Evolutionary conservation across 2,797 vertebrate species (phyloP).

Genomic region (Macropus fuliginosus): DNA sequence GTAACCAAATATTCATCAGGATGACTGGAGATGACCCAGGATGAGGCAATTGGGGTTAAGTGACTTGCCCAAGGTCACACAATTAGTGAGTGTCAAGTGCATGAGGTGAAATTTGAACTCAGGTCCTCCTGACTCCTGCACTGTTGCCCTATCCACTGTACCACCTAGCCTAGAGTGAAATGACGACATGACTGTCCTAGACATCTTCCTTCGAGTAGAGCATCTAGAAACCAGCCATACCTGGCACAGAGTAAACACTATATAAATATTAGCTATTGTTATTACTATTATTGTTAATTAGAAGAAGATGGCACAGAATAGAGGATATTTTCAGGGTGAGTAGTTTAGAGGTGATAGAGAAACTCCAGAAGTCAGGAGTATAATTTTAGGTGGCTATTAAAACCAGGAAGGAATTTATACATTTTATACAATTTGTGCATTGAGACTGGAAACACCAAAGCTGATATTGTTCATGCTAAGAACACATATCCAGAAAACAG

Average conservation of each 20-base stretch:
- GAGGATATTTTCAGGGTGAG: background rate
- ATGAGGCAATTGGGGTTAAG: too few species aligned
- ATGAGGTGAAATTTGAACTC: too few species aligned
- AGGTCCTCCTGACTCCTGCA: too few species aligned
- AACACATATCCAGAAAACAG: background rate
- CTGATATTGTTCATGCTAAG: background rate
- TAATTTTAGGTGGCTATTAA: background rate
- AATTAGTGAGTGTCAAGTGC: too few species aligned
- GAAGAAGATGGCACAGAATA: background rate
- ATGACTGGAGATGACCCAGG: too few species aligned
- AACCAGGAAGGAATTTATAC: background rate
- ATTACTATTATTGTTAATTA: background rate
- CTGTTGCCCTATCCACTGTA: too few species aligned
- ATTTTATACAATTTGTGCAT: background rate
- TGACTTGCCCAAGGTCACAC: too few species aligned
- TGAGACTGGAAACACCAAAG: background rate
- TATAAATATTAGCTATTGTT: background rate
- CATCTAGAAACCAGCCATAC: background rate
- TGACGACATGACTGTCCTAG: background rate
- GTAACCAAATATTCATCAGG: too few species aligned
- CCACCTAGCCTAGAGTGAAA: background rate
- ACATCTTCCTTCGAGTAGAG: background rate
- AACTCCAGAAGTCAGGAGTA: background rate
- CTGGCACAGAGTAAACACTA: background rate
- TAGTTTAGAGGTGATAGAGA: background rate